Conservation (phyloP, 2,797 vertebrate genomes). For the Malacoctenus gilli region DNA sequence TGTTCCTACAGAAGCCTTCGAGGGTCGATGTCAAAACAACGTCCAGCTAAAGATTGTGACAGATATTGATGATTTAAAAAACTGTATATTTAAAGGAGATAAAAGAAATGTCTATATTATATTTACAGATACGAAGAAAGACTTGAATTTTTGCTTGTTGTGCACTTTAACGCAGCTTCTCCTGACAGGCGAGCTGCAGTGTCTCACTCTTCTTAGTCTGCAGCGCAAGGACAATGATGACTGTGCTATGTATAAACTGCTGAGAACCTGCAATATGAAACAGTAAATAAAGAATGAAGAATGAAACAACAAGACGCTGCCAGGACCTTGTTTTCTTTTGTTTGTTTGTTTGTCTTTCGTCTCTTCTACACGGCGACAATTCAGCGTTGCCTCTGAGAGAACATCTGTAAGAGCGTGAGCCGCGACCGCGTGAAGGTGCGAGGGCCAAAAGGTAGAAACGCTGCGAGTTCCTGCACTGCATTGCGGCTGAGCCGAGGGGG, state of each 20-base stretch:
- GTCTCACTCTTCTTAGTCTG: constrained; percentile 67
- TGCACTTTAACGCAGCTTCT: constrained; percentile 74
- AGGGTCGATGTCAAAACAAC: constrained; percentile 66
- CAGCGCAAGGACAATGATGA: constrained; percentile 68
- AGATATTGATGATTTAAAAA: constrained; percentile 49
- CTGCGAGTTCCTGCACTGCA: constrained; percentile 69
- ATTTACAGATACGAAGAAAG: constrained; percentile 69
- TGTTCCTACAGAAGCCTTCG: constrained; percentile 63
- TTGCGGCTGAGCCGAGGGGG: constrained; percentile 66
- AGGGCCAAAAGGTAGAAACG: constrained; percentile 42
- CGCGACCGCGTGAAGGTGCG: neutral
- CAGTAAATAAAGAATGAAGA: constrained; percentile 68
- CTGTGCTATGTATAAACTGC: constrained; percentile 78
- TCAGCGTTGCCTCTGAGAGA: constrained; percentile 3
- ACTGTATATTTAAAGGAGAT: constrained; percentile 69
- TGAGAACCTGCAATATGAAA: constrained; percentile 78
- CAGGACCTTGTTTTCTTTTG: constrained; percentile 11
- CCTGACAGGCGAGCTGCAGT: constrained; percentile 56
- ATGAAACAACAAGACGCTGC: constrained; percentile 24
- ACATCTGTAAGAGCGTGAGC: constrained; percentile 1
- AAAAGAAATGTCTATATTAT: constrained; percentile 74
- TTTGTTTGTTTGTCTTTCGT: constrained; percentile 1
- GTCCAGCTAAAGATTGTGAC: constrained; percentile 67
- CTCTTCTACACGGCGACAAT: neutral
- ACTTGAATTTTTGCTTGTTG: constrained; percentile 75